Evolutionary conservation across 2,797 vertebrate species (phyloP).

Genomic region (Enteromius argenteus): DNA sequence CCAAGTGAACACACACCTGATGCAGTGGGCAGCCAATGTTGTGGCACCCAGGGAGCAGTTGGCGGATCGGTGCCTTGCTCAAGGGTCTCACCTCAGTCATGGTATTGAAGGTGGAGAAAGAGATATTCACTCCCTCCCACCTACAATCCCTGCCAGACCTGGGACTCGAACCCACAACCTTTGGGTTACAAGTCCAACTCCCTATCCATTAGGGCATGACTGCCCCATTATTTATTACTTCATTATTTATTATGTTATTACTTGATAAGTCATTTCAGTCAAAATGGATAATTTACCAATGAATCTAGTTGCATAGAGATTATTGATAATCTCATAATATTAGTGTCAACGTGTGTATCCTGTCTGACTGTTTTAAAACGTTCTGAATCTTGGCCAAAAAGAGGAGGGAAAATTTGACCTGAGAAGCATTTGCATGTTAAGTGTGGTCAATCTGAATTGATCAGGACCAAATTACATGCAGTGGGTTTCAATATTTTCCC

Average conservation of each 20-base stretch:
- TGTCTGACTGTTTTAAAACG: slow-evolving; percentile 15
- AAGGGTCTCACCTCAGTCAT: too few species aligned
- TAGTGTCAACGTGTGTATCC: slow-evolving; percentile 23
- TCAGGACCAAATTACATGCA: slow-evolving; percentile 89
- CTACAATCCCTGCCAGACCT: too few species aligned
- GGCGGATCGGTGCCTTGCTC: too few species aligned
- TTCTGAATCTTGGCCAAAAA: slow-evolving; percentile 71
- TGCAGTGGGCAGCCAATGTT: too few species aligned
- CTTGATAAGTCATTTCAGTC: neutral
- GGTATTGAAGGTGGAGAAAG: too few species aligned
- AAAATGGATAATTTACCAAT: neutral
- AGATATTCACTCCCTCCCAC: too few species aligned
- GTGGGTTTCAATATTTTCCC: slow-evolving; percentile 90
- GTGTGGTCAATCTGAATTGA: slow-evolving; percentile 94
- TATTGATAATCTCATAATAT: neutral
- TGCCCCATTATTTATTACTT: too few species aligned
- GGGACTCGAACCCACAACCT: too few species aligned
- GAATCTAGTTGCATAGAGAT: neutral
- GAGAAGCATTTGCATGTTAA: slow-evolving; percentile 92
- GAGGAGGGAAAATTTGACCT: slow-evolving; percentile 78
- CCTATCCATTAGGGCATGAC: too few species aligned
- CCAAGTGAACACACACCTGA: too few species aligned
- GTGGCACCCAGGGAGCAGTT: too few species aligned
- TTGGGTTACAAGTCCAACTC: too few species aligned
- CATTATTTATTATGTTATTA: neutral